phyloP scores from a whole-genome alignment of 2,797 vertebrate species.

The Chaetodon trifasciatus region DNA sequence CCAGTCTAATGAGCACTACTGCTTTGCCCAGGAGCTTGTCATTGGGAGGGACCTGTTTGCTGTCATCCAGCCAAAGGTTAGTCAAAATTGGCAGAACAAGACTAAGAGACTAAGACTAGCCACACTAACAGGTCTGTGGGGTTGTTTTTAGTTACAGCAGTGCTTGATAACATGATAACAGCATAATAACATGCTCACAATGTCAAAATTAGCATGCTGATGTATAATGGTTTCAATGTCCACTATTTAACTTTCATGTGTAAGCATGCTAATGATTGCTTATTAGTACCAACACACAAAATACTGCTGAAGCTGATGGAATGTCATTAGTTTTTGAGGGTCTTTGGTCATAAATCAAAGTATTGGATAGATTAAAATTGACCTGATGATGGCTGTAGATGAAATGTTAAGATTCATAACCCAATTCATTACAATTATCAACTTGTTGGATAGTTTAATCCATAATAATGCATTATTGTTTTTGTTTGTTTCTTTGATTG shows the following conservation, averaged over 20 bases:
- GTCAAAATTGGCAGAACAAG: slow-evolving; percentile 24
- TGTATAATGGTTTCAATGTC: background rate
- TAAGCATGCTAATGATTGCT: background rate
- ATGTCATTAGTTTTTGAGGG: background rate
- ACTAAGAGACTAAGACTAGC: background rate
- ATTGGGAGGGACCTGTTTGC: slow-evolving; percentile 87
- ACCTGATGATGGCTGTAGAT: too few species aligned
- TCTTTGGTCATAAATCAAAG: too few species aligned
- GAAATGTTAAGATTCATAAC: too few species aligned
- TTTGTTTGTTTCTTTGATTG: too few species aligned
- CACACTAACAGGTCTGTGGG: too few species aligned
- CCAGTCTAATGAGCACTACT: slow-evolving; percentile 88
- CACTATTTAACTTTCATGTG: background rate
- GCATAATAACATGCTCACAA: background rate
- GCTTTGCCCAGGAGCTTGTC: slow-evolving; percentile 89
- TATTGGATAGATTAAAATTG: too few species aligned
- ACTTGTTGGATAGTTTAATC: too few species aligned
- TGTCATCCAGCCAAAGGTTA: slow-evolving; percentile 89
- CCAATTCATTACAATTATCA: too few species aligned
- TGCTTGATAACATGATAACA: too few species aligned
- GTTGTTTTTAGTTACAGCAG: background rate
- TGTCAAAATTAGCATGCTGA: background rate
- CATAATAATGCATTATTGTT: too few species aligned
- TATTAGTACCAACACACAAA: background rate
- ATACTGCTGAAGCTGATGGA: background rate